Evolutionary conservation across 2,888 invertebrate species (phyloP).

Genomic region (Drosophila tripunctata): DNA sequence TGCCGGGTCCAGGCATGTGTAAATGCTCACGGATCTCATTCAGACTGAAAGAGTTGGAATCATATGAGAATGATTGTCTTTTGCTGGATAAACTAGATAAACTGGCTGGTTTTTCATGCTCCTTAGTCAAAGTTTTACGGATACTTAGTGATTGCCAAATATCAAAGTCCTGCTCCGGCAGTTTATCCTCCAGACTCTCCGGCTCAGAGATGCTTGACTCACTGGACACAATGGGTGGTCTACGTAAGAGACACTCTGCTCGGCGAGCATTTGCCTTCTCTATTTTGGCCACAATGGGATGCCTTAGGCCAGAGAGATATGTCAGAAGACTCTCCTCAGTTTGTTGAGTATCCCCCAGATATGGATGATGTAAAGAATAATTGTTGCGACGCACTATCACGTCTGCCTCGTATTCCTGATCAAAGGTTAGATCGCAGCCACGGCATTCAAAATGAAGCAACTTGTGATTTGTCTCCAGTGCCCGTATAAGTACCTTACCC

Average conservation of each 20-base stretch:
- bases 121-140: rapidly evolving
- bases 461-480: slow-evolving; percentile 56
- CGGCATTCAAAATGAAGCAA: slow-evolving; percentile 66
- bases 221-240: neutral
- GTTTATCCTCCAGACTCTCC: slow-evolving; percentile 6
- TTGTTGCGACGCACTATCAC: slow-evolving; percentile 75
- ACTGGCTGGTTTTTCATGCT: too few species aligned
- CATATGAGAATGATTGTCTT: slow-evolving; percentile 42
- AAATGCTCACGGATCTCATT: slow-evolving; percentile 65
- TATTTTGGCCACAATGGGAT: slow-evolving; percentile 51
- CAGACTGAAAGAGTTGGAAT: slow-evolving; percentile 60
- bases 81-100: neutral
- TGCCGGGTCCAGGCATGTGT: slow-evolving; percentile 57
- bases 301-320: slow-evolving; percentile 56
- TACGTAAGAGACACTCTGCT: slow-evolving; percentile 41
- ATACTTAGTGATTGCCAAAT: slow-evolving; percentile 44
- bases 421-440: slow-evolving; percentile 65
- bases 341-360: slow-evolving; percentile 56
- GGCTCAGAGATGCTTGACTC: slow-evolving; percentile 2
- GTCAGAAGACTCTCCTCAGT: slow-evolving; percentile 59
- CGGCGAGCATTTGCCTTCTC: neutral
- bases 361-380: slow-evolving; percentile 52
- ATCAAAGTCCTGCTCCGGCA: slow-evolving; percentile 37
- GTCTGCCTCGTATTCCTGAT: slow-evolving; percentile 72
- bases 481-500: slow-evolving; percentile 54